A percentile compares a stretch with the other conserved stretches of the same genome.
phyloP scores from a whole-genome alignment of 1,140 invertebrate genomes.

The Brachystomella parvula region DNA sequence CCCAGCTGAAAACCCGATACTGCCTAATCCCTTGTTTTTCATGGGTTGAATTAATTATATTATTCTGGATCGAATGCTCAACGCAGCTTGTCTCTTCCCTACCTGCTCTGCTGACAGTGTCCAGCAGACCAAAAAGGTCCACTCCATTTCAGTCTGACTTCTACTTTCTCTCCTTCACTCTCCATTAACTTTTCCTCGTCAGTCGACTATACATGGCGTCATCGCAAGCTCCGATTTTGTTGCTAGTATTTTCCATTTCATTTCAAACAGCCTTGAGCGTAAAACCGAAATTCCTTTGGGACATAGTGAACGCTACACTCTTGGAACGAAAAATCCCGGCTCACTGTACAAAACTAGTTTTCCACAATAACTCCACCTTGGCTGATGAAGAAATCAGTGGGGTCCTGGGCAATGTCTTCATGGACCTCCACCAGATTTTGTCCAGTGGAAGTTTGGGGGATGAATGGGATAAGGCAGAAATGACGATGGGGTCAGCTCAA shows the following conservation, averaged over 20 bases:
- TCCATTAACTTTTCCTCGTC: neutral
- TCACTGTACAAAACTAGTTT: constrained; percentile 3
- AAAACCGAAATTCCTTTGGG: constrained; percentile 4
- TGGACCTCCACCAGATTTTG: neutral
- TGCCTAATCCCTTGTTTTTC: too few relatives aligned
- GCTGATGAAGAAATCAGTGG: neutral
- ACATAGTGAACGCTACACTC: neutral
- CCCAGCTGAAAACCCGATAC: neutral
- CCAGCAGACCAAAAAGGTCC: neutral
- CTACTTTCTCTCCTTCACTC: neutral
- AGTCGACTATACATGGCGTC: too few relatives aligned
- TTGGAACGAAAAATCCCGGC: neutral
- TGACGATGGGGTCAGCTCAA: neutral
- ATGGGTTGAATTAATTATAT: constrained; percentile 13
- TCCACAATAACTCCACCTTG: constrained; percentile 3
- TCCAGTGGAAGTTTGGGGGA: neutral
- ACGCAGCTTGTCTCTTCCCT: neutral
- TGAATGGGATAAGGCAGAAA: constrained; percentile 11
- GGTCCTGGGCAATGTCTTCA: neutral
- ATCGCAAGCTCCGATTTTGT: too few relatives aligned
- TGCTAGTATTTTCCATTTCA: too few relatives aligned
- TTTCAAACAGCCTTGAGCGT: neutral
- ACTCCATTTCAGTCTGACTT: neutral
- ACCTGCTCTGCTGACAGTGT: neutral
- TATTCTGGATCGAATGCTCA: neutral